Percentiles rank a stretch among this genome's conserved stretches.
phyloP scores from a whole-genome alignment of 2,113 vertebrate genomes.

The Sisor rabdophorus region DNA sequence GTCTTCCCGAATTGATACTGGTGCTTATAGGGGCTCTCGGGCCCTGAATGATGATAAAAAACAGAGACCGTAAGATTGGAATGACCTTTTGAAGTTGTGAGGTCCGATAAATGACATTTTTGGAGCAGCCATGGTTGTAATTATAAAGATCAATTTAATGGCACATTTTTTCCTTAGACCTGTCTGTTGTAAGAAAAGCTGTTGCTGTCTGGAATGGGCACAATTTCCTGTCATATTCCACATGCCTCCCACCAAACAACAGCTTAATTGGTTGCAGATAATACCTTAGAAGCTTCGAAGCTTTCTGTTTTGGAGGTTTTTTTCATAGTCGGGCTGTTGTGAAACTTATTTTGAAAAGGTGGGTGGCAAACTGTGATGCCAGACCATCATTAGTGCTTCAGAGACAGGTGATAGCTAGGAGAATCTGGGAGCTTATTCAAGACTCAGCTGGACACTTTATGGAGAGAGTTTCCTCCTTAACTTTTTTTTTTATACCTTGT shows the following conservation, averaged over 20 bases:
- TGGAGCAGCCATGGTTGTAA: conserved; percentile 23
- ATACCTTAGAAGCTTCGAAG: conserved; percentile 39
- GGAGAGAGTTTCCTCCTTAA: conserved; percentile 35
- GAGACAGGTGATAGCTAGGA: conserved; percentile 56
- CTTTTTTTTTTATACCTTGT: conserved; percentile 39
- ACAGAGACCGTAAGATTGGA: conserved; percentile 32
- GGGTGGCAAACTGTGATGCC: conserved; percentile 41
- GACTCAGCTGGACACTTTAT: conserved; percentile 59
- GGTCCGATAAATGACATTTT: conserved; percentile 36
- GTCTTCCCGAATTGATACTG: conserved; percentile 1
- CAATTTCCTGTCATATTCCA: conserved; percentile 35
- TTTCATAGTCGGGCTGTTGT: conserved; percentile 41
- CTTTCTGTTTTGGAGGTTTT: conserved; percentile 13
- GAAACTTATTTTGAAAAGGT: conserved; percentile 44
- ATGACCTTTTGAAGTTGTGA: conserved; percentile 43
- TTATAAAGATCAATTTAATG: conserved; percentile 38
- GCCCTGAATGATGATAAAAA: conserved; percentile 26
- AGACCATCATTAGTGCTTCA: conserved; percentile 42
- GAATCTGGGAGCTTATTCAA: conserved; percentile 63
- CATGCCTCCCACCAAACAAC: conserved; percentile 38
- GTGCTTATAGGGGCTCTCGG: conserved; percentile 32
- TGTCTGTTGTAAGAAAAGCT: conserved; percentile 28
- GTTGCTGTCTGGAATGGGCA: conserved; percentile 27
- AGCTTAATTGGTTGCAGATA: conserved; percentile 42
- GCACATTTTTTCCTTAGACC: conserved; percentile 24